Evolutionary conservation across 2,113 vertebrate species (phyloP), one percentile per base, ranked within the genome.

Genomic region (Coracopsis vasa): DNA sequence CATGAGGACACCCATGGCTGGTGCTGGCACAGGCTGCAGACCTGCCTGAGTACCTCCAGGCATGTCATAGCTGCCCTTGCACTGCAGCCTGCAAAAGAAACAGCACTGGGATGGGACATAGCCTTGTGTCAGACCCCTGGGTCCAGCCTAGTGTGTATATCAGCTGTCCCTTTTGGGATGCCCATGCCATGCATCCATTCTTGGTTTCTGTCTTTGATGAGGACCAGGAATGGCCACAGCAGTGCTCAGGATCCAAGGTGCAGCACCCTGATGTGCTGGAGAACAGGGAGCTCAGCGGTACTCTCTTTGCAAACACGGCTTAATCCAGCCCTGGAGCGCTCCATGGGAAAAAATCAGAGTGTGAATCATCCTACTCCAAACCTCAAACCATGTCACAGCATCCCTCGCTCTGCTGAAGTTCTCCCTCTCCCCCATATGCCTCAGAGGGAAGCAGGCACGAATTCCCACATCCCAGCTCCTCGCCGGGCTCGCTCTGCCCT

Each of bases 241-340:
- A 31, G 56, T 0, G 2, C 61, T n/a, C 21, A 5, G 72, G 82
- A 39, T 42, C 20, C n/a, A 9, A n/a, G 41, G 29, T 25, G 37
- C 93, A 39, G 56, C 61, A 37, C 31, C 53, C 21, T 10, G 33
- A 13, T 4, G 41, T 2, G 41, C 61, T 11, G 51, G 24, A 31
- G 71, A 24, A 0, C 0, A 8, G 29, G 61, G 50, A 92, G 70
- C 66, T 47, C 2, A 14, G 41, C 9, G 2, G 44, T 78, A 61
- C 70, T 33, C 74, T 33, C 69, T 70, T 45, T 47, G 16, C 50
- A 61, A 79, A 28, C 65, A 7, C 1, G 2, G 60, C 45, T 93
- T 92, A 90, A 95, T 92, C 94, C 86, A 67, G 88, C 91, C 91
- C 91, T 33, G 79, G 47, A 88, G 91, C 23, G 4, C 86, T 79